Evolutionary conservation across 2,888 invertebrate genomes (phyloP).

Genomic region (Nebria brevicollis): DNA sequence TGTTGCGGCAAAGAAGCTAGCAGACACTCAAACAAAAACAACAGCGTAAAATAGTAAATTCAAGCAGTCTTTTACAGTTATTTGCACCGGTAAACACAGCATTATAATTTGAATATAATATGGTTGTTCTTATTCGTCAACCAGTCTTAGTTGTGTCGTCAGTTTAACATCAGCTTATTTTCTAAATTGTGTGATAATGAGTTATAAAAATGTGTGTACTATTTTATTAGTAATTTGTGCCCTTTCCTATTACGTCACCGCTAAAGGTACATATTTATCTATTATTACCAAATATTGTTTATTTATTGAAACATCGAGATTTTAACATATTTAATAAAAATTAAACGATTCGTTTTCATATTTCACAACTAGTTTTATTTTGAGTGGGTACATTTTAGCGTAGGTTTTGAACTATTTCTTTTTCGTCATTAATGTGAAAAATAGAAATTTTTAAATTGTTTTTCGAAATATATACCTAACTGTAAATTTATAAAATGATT

Average conservation of each 20-base stretch:
- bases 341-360: too few relatives aligned
- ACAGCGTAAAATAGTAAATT: not conserved
- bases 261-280: not conserved
- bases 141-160: conserved; percentile 11
- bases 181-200: not conserved
- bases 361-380: too few relatives aligned
- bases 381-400: too few relatives aligned
- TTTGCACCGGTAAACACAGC: conserved; percentile 12
- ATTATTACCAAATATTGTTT: too few relatives aligned
- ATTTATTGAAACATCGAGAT: too few relatives aligned
- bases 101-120: not conserved
- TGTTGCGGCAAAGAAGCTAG: not conserved
- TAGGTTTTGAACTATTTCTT: too few relatives aligned
- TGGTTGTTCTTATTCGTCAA: not conserved
- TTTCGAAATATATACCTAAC: too few relatives aligned
- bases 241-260: not conserved
- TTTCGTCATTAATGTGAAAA: too few relatives aligned
- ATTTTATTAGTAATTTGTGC: not conserved
- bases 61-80: conserved; percentile 32
- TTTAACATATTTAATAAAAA: too few relatives aligned
- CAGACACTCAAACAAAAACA: not conserved
- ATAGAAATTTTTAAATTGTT: too few relatives aligned
- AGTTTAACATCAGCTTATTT: conserved; percentile 11
- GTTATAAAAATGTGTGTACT: not conserved
- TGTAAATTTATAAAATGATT: too few relatives aligned